Base-by-base conservation (phyloP, 2,888 invertebrate genomes). In the Gisinianus flammeolus region DNA sequence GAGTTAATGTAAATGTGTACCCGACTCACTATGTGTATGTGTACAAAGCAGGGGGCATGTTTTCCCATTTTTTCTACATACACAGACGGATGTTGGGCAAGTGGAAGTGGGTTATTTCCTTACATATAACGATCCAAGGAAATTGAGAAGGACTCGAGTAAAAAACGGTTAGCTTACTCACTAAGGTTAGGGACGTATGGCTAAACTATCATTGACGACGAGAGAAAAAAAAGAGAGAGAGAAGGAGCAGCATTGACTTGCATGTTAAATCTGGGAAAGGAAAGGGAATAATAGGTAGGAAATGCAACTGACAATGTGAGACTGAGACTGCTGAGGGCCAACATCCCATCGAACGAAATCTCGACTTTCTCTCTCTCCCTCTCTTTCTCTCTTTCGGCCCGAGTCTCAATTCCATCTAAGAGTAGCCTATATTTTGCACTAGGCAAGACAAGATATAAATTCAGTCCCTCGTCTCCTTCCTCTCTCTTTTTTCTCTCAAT, bases 301-400 rank as follows among this genome's bases (percentile, higher is more conserved):
- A 72, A 72, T 72, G 58, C 30, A 31, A 72, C 71, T 72, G 71
- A 72, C 56, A 72, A 72, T 72, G 71, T 72, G 26, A 72, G 31
- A 72, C 71, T 30, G 16, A 16, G 28, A 6, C 66, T 66, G 22
- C 44, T 26, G 22, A 70, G 22, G 24, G 19, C 70, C 24, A 35
- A 70, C 26, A 35, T 12, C 66, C 8, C 68, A 16, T 19, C 22
- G 19, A 56, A 30, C 28, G 3, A 56, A 71, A 71, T 71, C 28
- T 71, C 52, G 26, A 71, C 70, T 35, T 35, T 58, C 24, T 58
- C 58, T 64, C 16, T 19, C 16, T 44, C 16, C 52, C 8, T 44
- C 16, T 44, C 52, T 44, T 12, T n/a, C n/a, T n/a, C n/a, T n/a
- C n/a, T 16, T 54, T 64, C 22, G 26, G 16, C 6, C 26, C 26